Evolutionary conservation across 2,888 invertebrate species (phyloP), one percentile per base, ranked within the genome.

Genomic region (Diplolepis rosae): DNA sequence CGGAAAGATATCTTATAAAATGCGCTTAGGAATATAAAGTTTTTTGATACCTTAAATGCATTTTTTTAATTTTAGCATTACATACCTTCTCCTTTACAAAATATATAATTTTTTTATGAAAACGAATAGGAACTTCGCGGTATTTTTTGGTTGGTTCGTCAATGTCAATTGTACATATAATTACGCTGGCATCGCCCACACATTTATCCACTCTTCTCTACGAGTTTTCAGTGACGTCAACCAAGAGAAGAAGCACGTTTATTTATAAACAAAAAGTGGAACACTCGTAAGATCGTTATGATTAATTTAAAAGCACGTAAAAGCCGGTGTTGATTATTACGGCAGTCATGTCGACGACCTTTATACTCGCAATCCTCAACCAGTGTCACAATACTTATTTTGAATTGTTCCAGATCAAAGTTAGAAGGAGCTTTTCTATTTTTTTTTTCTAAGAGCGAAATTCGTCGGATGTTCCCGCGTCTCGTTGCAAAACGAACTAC

Each of bases 261-360:
- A 85, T 85, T 85, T 85, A 83, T 85, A 84, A 82, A 79, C 80
- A 83, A 83, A 82, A 82, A 79, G 78, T 82, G 65, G 83, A 82
- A 70, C 81, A 75, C 70, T 68, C 72, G 22, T 39, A 39, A 39
- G 35, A 39, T 39, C 35, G 35, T 39, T 39, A 39, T 39, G 35
- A 39, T 39, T 39, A 39, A 39, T 39, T 39, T 39, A 13, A 39
- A 39, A 39, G 9, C 35, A 39, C 35, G 13, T 39, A n/a, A 13
- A 39, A 39, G 13, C 4, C 35, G 4, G n/a, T 39, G 35, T n/a
- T n/a, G 6, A 39, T 4, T 1, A 11, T 39, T 39, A 13, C 13
- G 35, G 4, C 11, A 39, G 35, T 13, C 35, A 39, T 13, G 13
- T 39, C 9, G n/a, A n/a, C 9, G 35, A 39, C 35, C 35, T 39